Evolutionary conservation across 2,113 vertebrate species (phyloP).

Genomic region (Apodemus sylvaticus): DNA sequence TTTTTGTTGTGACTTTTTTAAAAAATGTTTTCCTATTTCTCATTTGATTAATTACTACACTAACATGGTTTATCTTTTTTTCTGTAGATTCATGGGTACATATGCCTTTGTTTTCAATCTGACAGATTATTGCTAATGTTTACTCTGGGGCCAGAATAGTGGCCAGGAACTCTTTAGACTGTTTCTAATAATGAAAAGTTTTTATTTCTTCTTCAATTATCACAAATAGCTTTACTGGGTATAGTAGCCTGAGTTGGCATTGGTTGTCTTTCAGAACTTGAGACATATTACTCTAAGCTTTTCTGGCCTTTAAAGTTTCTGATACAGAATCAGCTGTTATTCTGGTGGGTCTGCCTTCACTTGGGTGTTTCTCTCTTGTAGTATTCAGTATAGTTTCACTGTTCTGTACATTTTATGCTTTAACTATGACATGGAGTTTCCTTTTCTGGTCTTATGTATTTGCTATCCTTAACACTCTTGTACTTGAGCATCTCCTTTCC

Average conservation of each 20-base stretch:
- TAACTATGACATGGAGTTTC: not conserved
- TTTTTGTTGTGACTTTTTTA: not conserved
- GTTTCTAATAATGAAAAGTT: not conserved
- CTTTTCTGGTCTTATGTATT: not conserved
- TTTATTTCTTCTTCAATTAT: not conserved
- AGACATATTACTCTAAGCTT: not conserved
- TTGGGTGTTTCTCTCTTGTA: not conserved
- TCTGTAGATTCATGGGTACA: not conserved
- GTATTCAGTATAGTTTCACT: not conserved
- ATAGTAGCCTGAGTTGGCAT: not conserved
- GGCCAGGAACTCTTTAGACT: not conserved
- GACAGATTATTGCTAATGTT: not conserved
- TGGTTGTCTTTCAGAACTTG: not conserved
- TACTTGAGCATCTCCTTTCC: not conserved
- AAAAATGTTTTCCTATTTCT: not conserved
- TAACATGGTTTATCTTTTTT: not conserved
- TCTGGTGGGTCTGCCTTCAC: not conserved
- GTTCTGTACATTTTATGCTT: not conserved
- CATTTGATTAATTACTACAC: not conserved
- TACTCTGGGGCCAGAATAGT: not conserved
- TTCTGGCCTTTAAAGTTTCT: not conserved
- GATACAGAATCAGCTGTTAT: not conserved
- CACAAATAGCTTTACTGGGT: not conserved
- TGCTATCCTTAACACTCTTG: not conserved
- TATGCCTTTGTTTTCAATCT: not conserved